Conservation (phyloP, 1,140 invertebrate genomes). For the Tribolium madens region DNA sequence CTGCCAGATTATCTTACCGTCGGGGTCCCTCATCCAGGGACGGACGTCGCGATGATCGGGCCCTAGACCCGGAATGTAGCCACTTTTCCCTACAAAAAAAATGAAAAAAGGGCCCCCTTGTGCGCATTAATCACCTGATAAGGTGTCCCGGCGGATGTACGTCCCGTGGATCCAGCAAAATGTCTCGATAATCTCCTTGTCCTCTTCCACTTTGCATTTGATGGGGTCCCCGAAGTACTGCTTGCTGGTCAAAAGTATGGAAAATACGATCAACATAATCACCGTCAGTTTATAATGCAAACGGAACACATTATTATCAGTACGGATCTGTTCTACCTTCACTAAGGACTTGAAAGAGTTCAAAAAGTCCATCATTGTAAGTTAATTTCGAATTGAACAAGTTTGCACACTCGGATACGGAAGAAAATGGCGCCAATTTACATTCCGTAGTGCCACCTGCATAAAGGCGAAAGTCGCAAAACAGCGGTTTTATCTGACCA, state of each 20-base stretch:
- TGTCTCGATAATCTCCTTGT: constrained; percentile 74
- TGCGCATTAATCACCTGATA: constrained; percentile 62
- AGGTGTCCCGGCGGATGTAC: constrained; percentile 72
- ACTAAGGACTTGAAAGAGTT: constrained; percentile 63
- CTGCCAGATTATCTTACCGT: constrained; percentile 75
- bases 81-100: neutral
- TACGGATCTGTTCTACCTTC: constrained; percentile 74
- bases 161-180: constrained; percentile 86
- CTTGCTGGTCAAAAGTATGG: constrained; percentile 76
- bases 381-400: neutral
- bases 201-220: constrained; percentile 71
- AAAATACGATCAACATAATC: constrained; percentile 74
- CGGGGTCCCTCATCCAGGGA: neutral
- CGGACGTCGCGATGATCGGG: neutral
- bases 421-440: constrained; percentile 2
- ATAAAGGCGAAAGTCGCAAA: neutral
- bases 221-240: constrained; percentile 81
- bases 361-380: constrained; percentile 62
- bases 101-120: neutral
- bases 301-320: constrained; percentile 76
- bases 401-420: neutral
- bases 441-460: neutral
- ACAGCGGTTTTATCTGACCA: neutral
- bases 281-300: constrained; percentile 78
- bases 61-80: constrained; percentile 4